Evolutionary conservation across 1,140 invertebrate genomes (phyloP).

Genomic region (Procambarus virginalis): DNA sequence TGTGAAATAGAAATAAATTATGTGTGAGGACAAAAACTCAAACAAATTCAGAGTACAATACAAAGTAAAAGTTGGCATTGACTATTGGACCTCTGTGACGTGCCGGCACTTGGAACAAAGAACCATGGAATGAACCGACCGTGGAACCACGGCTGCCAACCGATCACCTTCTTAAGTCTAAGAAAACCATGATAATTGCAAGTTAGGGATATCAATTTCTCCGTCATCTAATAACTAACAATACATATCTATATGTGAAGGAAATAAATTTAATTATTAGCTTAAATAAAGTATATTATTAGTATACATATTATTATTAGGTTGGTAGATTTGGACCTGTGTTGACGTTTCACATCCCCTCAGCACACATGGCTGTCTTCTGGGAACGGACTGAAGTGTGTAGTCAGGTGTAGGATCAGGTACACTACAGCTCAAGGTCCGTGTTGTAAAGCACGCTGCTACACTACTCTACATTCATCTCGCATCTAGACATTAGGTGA

Average conservation of each 20-base stretch:
- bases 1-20: background rate
- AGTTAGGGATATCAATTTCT: too few species aligned
- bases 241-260: background rate
- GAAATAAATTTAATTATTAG: too few species aligned
- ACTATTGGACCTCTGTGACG: background rate
- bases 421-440: too few species aligned
- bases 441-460: too few species aligned
- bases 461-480: too few species aligned
- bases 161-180: background rate
- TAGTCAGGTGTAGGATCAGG: too few species aligned
- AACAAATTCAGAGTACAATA: background rate
- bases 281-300: too few species aligned
- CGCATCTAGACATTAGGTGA: too few species aligned
- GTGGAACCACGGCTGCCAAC: background rate
- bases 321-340: background rate
- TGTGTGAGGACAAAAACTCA: too few species aligned
- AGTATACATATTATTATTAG: background rate
- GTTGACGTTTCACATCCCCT: slow-evolving; percentile 1
- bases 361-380: background rate
- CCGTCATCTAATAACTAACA: background rate
- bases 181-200: background rate
- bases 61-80: background rate
- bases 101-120: slow-evolving; percentile 3
- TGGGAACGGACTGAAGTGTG: background rate
- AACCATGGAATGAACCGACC: background rate